phyloP scores from a whole-genome alignment of 2,113 vertebrate genomes.

The Pygoscelis adeliae region DNA sequence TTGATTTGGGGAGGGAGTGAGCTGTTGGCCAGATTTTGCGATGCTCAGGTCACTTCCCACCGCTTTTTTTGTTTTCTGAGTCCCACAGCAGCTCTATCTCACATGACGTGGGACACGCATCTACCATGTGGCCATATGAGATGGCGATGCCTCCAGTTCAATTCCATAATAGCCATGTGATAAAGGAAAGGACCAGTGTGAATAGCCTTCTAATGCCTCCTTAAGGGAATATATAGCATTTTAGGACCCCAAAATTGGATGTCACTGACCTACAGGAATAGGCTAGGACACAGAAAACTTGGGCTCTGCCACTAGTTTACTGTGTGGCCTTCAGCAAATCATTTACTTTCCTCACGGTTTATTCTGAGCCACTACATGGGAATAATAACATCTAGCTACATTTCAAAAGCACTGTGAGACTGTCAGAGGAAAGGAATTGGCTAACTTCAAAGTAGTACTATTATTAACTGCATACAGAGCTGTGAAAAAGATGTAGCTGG shows the following conservation, averaged over 20 bases:
- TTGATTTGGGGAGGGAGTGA: background rate
- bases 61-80: background rate
- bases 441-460: conserved; percentile 26
- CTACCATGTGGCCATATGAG: background rate
- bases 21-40: background rate
- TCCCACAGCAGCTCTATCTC: background rate
- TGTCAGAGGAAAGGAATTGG: conserved; percentile 22
- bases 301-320: background rate
- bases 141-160: background rate
- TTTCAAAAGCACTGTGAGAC: conserved; percentile 21
- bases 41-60: background rate
- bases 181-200: background rate
- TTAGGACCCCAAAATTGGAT: background rate
- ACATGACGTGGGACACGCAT: rapidly evolving
- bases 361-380: background rate
- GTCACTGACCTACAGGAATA: background rate
- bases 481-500: conserved; percentile 12
- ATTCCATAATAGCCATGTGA: background rate
- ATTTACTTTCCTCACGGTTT: background rate
- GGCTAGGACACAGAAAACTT: background rate
- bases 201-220: background rate
- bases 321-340: background rate
- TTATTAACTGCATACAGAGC: conserved; percentile 24
- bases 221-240: background rate
- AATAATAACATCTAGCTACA: background rate